Conservation (phyloP, 1,140 invertebrate genomes). For the Andrena cerasifolii region DNA sequence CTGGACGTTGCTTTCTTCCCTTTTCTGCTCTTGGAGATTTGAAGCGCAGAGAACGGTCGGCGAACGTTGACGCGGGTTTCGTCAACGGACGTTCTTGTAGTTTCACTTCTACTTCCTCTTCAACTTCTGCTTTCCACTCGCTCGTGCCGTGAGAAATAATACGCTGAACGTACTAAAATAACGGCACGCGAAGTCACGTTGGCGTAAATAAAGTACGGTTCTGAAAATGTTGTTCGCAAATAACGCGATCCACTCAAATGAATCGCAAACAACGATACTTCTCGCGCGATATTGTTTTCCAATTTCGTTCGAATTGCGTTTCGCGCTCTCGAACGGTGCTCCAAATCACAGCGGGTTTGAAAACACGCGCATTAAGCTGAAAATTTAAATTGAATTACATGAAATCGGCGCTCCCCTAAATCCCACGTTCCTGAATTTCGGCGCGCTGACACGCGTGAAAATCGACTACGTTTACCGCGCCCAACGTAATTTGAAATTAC, state of each 20-base stretch:
- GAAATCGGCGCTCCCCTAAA: no score
- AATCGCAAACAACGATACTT: neutral
- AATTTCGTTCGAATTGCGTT: no score
- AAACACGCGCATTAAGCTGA: neutral
- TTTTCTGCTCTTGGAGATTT: conserved; percentile 7
- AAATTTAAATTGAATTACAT: no score
- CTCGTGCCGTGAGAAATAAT: no score
- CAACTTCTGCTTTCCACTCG: neutral
- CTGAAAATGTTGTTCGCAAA: neutral
- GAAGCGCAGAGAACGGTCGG: conserved; percentile 13
- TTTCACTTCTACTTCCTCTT: neutral
- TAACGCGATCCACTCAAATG: neutral
- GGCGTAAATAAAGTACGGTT: no score
- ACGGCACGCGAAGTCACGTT: no score
- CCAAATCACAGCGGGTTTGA: neutral
- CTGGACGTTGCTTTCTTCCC: conserved; percentile 33
- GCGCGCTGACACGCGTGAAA: no score
- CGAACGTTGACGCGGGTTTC: neutral
- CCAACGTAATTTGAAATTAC: no score
- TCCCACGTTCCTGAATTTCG: no score
- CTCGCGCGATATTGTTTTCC: no score
- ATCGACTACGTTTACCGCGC: no score
- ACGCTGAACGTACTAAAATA: no score
- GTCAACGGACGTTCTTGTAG: neutral
- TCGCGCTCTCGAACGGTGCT: neutral